Evolutionary conservation across 2,113 vertebrate species (phyloP), one percentile per base, ranked within the genome.

Genomic region (Sylvietta virens): DNA sequence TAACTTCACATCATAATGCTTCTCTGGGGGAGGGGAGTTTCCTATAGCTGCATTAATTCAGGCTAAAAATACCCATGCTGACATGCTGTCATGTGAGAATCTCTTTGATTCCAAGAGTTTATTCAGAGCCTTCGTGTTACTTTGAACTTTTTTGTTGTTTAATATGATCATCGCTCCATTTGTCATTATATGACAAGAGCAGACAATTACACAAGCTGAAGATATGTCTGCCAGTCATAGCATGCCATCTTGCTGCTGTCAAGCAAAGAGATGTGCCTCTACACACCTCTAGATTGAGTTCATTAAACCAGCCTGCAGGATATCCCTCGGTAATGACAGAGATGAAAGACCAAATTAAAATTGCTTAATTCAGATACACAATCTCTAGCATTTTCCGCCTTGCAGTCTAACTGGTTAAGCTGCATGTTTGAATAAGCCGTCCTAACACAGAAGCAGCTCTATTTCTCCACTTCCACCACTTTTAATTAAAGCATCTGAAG

Each of bases 401-500:
- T 92, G 94, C 90, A 94, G 94, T 70, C 95, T 92, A 92, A 91
- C 51, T 88, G 96, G 97, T 97, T 95, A 91, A 73, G 86, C 95
- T 66, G 91, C 92, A 37, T 69, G 90, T 96, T 94, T 97, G 94
- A 97, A 81, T 91, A 94, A 97, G 92, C 94, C 5, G 1, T 91
- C 91, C 94, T 83, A 86, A 88, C 79, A 81, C 85, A 95, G 95
- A 92, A 97, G 86, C 94, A 17, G 86, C 91, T 92, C 65, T 86
- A 96, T 94, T 95, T 95, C 96, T 94, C 93, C 84, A 91, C 87
- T 97, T 97, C 96, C 97, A 96, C 90, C 88, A 89, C 95, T 97
- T 96, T 97, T 97, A 97, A 98, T 98, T 98, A 97, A 95, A 96
- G 74, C 95, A 96, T 96, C 97, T 97, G 95, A 88, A 94, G 96